Base-by-base conservation (phyloP, 2,113 vertebrate species). In the Platysternon megacephalum region DNA sequence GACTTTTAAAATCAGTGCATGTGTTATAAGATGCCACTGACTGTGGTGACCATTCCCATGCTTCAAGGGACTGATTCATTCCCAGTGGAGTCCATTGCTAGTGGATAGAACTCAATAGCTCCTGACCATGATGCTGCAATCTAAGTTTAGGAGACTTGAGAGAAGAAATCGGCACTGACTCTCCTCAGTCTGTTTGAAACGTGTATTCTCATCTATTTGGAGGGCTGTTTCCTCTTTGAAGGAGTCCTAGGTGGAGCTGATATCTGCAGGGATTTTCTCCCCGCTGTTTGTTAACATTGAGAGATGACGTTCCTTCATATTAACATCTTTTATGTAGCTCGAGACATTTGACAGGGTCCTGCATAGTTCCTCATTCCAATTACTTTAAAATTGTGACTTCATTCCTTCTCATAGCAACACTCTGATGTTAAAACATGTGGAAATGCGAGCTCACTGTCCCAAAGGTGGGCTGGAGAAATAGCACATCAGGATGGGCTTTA, bases 141-240 rank as follows among this genome's bases (percentile, higher is more conserved):
- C 9, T 91, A 93, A 89, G 85, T 94, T 92, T 93, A 95, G 93
- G 84, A 53, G 65, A 93, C 94, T 87, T 55, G 68, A 86, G 39
- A 42, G 72, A 88, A 94, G 81, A 87, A 94, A 89, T 88, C 53
- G 19, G 84, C 56, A 48, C 61, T 81, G 85, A 35, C 91, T 5
- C 51, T 51, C 39, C 80, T 44, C 17, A 29, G 39, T 72, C 26
- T 93, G 88, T 93, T 80, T 78, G 42, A 86, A 42, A 74, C 80
- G 53, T 0, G 2, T 81, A 32, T 79, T 81, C 11, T 56, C 2
- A 1, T 26, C 86, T 49, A 51, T 82, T 83, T 2, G 1, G 79
- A 11, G 1, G 0, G 7, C 35, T 87, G 89, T 79, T 94, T 93
- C 84, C 81, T 76, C 51, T 82, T 56, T 39, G 21, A 53, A 58